Conservation (phyloP, 2,113 vertebrate species). For the Microcebus lehilahytsara region DNA sequence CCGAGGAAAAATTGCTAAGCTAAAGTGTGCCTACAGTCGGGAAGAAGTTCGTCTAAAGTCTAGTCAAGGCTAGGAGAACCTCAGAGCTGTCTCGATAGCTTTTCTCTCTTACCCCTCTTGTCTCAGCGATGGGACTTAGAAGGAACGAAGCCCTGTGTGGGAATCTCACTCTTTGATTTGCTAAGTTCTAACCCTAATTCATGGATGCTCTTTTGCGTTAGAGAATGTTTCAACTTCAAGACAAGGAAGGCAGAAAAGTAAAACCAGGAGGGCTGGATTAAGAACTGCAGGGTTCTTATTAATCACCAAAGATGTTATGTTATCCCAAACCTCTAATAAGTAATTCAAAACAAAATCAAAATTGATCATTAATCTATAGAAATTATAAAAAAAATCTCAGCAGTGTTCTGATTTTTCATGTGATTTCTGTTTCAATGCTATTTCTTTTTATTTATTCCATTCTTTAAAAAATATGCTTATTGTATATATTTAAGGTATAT, state of each 20-base stretch:
- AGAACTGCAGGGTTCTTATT: neutral
- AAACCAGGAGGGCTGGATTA: neutral
- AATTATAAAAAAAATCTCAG: neutral
- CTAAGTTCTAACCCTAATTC: neutral
- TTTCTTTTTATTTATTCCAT: neutral
- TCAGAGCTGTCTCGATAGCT: neutral
- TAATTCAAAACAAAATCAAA: slow-evolving; percentile 24
- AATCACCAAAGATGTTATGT: neutral
- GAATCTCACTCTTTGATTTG: neutral
- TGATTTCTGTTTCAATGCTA: neutral
- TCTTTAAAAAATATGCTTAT: neutral
- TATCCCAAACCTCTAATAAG: neutral
- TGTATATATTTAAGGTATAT: neutral
- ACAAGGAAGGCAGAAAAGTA: neutral
- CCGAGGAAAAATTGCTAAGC: too few relatives aligned
- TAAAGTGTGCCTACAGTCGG: too few relatives aligned
- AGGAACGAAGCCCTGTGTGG: neutral
- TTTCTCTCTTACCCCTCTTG: neutral
- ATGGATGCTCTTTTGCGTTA: neutral
- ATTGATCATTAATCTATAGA: neutral
- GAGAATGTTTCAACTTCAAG: neutral
- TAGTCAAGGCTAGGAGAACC: neutral
- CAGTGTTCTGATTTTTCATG: neutral
- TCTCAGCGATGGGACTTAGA: neutral
- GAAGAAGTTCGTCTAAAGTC: neutral